Conservation (phyloP, 2,888 invertebrate genomes). For the Automeris io region DNA sequence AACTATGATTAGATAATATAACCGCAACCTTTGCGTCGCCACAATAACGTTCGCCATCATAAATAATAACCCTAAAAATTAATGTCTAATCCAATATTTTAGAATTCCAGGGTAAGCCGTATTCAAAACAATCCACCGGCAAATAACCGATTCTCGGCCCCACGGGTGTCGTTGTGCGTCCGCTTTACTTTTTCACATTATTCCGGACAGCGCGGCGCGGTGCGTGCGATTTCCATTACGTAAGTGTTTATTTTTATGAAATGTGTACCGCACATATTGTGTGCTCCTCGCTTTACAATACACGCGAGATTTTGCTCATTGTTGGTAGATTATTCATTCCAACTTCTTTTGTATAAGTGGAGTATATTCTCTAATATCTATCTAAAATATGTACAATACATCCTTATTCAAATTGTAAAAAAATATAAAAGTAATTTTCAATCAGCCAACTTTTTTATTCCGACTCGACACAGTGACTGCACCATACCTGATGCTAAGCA, state of each 20-base stretch:
- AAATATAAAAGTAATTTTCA: too few species aligned
- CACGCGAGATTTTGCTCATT: constrained; percentile 36
- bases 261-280: constrained; percentile 46
- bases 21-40: too few species aligned
- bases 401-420: too few species aligned
- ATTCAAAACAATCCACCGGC: constrained; percentile 71
- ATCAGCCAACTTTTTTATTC: too few species aligned
- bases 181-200: constrained; percentile 55
- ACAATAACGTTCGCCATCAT: too few species aligned
- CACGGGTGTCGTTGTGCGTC: constrained; percentile 60
- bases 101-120: constrained; percentile 34
- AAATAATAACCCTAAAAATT: too few species aligned
- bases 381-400: too few species aligned
- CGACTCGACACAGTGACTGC: too few species aligned
- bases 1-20: too few species aligned
- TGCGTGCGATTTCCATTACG: constrained; percentile 58
- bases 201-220: constrained; percentile 20
- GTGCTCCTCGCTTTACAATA: constrained; percentile 39
- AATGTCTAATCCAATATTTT: constrained; percentile 30
- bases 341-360: constrained; percentile 38
- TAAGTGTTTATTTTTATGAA: constrained; percentile 68
- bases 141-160: constrained; percentile 66
- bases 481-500: too few species aligned
- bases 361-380: too few species aligned
- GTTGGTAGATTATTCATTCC: constrained; percentile 11